Percentiles rank a stretch among this genome's conserved stretches.
These are phyloP conservation scores for Pomatostomus ruficeps DNA, from an alignment of 2,113 vertebrate species.

Conservation along the genomic window DNA sequence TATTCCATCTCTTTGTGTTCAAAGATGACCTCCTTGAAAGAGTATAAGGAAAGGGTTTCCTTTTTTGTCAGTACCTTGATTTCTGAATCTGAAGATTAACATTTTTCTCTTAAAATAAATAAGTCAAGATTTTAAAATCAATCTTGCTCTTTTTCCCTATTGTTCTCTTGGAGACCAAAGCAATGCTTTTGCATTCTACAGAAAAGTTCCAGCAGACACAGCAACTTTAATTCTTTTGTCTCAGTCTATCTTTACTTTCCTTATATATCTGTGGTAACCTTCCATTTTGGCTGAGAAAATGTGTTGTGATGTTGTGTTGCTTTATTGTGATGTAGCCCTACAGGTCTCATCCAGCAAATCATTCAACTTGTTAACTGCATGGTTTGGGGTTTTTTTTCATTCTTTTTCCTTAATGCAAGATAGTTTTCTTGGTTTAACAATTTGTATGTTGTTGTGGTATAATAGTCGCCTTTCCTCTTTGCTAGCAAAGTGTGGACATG, in stretches of 20 bases:
- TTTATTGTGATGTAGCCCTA: neutral
- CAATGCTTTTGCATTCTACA: neutral
- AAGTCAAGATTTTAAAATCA: neutral
- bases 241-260: neutral
- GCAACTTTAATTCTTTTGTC: neutral
- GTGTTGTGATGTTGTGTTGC: neutral
- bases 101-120: neutral
- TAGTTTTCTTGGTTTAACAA: neutral
- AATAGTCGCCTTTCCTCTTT: neutral
- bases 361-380: neutral
- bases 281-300: neutral
- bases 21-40: neutral
- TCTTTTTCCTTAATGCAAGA: neutral
- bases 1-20: neutral
- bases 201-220: neutral
- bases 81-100: neutral
- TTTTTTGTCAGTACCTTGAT: neutral
- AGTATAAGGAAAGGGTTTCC: neutral
- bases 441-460: neutral
- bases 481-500: rapidly evolving
- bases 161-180: neutral
- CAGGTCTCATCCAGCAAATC: neutral
- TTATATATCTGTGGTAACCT: neutral
- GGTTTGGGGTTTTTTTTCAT: neutral
- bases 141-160: rapidly evolving